These are phyloP conservation scores for Acropora yongei DNA, from an alignment of 64 coral and sea anemone genomes.

Conservation along the genomic window DNA sequence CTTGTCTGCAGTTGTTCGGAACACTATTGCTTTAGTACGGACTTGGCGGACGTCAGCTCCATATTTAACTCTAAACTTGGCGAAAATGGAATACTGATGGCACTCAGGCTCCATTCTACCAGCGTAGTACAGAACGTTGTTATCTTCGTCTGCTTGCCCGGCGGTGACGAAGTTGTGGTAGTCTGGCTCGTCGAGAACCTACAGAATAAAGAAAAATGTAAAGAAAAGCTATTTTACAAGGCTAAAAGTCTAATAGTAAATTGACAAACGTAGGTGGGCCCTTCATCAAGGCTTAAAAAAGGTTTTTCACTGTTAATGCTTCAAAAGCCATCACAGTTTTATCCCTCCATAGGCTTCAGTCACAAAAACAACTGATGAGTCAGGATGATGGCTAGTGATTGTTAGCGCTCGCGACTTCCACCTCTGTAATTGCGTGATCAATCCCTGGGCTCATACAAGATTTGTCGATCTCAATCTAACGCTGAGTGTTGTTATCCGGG, in stretches of 20 bases:
- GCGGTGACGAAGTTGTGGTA: conserved; percentile 51
- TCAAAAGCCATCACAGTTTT: too few relatives aligned
- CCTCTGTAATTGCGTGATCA: too few relatives aligned
- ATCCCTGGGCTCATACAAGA: too few relatives aligned
- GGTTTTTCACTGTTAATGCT: too few relatives aligned
- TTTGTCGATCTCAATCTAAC: too few relatives aligned
- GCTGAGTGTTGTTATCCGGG: neutral
- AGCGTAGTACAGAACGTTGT: conserved; percentile 45
- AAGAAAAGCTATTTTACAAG: neutral
- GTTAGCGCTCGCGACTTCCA: too few relatives aligned
- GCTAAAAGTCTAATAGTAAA: conserved; percentile 2
- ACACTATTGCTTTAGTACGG: neutral
- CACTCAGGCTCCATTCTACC: conserved; percentile 31
- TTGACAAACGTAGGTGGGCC: too few relatives aligned
- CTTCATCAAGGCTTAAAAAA: too few relatives aligned
- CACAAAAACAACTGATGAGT: too few relatives aligned
- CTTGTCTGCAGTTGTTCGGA: conserved; percentile 29
- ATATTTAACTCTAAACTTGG: conserved; percentile 43
- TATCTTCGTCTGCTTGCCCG: conserved; percentile 10
- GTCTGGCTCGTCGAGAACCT: conserved; percentile 36
- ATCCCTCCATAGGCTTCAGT: too few relatives aligned
- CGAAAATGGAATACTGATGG: conserved; percentile 37
- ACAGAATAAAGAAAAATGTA: conserved; percentile 25
- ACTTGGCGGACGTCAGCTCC: conserved; percentile 28
- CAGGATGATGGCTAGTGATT: too few relatives aligned